Percentiles rank a stretch among this genome's conserved stretches.
phyloP scores from a whole-genome alignment of 2,888 invertebrate species.

The Polydrusus cervinus region DNA sequence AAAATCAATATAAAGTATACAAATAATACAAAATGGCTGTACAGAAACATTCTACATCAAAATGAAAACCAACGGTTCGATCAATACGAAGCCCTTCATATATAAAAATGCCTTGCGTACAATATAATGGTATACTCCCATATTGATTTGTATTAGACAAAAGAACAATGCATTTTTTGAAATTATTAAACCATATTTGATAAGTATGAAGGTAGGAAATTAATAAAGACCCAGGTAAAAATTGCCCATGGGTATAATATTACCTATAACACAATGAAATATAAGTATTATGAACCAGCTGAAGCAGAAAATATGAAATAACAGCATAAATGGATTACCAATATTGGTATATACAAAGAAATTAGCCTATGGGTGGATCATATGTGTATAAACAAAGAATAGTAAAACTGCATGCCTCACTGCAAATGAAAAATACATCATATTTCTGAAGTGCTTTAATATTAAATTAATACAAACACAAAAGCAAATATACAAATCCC shows the following conservation, averaged over 20 bases:
- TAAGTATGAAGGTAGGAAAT: slow-evolving; percentile 37
- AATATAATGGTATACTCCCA: slow-evolving; percentile 17
- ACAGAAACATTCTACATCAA: not conserved
- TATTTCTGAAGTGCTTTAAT: slow-evolving; percentile 27
- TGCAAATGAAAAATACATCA: slow-evolving; percentile 12
- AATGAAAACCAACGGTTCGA: slow-evolving; percentile 25
- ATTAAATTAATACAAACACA: slow-evolving; percentile 34
- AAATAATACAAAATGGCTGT: slow-evolving; percentile 31
- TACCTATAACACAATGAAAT: slow-evolving; percentile 41
- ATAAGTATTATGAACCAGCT: slow-evolving; percentile 42
- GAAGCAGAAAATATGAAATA: slow-evolving; percentile 52
- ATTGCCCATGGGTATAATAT: slow-evolving; percentile 45
- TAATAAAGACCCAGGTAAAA: slow-evolving; percentile 50
- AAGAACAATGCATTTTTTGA: slow-evolving; percentile 26
- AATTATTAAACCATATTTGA: slow-evolving; percentile 49
- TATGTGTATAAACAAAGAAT: slow-evolving; percentile 23
- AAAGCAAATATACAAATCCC: slow-evolving; percentile 49
- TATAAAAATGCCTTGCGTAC: slow-evolving; percentile 41
- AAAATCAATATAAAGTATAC: not conserved
- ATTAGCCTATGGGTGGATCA: slow-evolving; percentile 21
- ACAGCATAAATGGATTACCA: slow-evolving; percentile 36
- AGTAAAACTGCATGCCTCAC: slow-evolving; percentile 42
- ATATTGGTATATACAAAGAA: slow-evolving; percentile 41
- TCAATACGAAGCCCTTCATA: slow-evolving; percentile 41
- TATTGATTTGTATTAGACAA: slow-evolving; percentile 49